Base-by-base conservation (phyloP, 1,140 invertebrate species). In the Eumaeus atala region DNA sequence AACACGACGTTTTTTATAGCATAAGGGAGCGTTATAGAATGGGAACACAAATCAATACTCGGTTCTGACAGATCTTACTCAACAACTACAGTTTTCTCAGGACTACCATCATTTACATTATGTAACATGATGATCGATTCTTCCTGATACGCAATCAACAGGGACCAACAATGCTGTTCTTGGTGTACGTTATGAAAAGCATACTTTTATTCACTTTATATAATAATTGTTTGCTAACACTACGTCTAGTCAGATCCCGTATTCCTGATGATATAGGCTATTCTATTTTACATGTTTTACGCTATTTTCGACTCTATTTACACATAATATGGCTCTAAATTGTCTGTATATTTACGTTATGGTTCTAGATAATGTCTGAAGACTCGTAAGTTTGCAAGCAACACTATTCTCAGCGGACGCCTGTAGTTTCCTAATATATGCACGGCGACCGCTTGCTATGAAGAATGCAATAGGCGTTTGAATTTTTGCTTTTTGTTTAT, bases 391-490 rank as follows among this genome's bases (percentile, higher is more conserved):
- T 44, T 44, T 44, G 21, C 21, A 28, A 28, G 21, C 21, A 44
- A 16, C 12, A 9, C 40, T 16, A 18, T 18, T 44, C 40, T 44
- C 40, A 9, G 9, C 9, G 51, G 60, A 59, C 62, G 65, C 62
- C 66, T 65, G 21, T 51, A 62, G 52, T 66, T 64, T 51, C 16
- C 4, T 56, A 54, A 42, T 9, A 47, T 36, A 44, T 56, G 38
- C 57, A 34, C 48, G 42, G 42, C 58, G 38, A 47, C 44, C 34
- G 36, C n/a, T 63, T 74, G 62, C 64, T 64, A 48, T 62, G 38
- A 47, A 54, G 40, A 58, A 57, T 48, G 14, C 5, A 35, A 8
- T 59, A 74, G 71, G 71, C 71, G 68, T 40, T 58, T 21, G 35
- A 54, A 42, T 35, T 21, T 51, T n/a, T 47, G 4, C 42, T 33